phyloP scores from a whole-genome alignment of 1,140 invertebrate genomes.

The Brachionus manjavacas region DNA sequence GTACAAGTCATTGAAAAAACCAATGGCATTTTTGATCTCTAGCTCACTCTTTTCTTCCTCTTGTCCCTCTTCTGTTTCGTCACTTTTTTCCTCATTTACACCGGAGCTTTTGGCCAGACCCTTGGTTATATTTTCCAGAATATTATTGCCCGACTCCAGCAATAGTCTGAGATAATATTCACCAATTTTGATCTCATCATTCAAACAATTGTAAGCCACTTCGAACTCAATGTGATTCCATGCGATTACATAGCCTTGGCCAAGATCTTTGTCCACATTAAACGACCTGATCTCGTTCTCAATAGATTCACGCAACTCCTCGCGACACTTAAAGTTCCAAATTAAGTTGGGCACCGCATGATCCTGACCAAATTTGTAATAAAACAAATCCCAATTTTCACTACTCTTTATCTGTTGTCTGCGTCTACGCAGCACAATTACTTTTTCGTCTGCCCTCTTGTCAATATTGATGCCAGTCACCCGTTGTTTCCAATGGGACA shows the following conservation, averaged over 20 bases:
- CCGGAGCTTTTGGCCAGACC: not conserved
- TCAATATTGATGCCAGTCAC: not conserved
- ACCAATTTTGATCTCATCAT: slow-evolving; percentile 91
- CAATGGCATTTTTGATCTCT: slow-evolving; percentile 64
- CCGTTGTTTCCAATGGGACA: slow-evolving; percentile 35
- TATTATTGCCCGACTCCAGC: slow-evolving; percentile 70
- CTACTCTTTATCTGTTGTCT: slow-evolving; percentile 83
- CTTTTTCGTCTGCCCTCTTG: slow-evolving; percentile 6
- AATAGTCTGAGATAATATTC: slow-evolving; percentile 93
- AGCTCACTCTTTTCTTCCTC: not conserved
- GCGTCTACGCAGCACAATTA: slow-evolving; percentile 76
- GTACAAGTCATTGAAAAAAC: slow-evolving; percentile 98
- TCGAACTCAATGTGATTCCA: slow-evolving; percentile 99
- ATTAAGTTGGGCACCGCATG: slow-evolving; percentile 92
- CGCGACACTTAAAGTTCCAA: slow-evolving; percentile 97
- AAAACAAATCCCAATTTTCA: slow-evolving; percentile 80
- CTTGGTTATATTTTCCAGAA: slow-evolving; percentile 30
- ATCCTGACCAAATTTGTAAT: slow-evolving; percentile 88
- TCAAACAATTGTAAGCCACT: slow-evolving; percentile 77
- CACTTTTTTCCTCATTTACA: not conserved
- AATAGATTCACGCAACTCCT: slow-evolving; percentile 83
- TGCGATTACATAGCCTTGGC: slow-evolving; percentile 62
- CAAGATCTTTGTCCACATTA: slow-evolving; percentile 73
- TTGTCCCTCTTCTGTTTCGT: not conserved
- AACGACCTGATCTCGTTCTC: slow-evolving; percentile 90